phyloP scores from a whole-genome alignment of 2,113 vertebrate genomes.

The Oryctolagus cuniculus region DNA sequence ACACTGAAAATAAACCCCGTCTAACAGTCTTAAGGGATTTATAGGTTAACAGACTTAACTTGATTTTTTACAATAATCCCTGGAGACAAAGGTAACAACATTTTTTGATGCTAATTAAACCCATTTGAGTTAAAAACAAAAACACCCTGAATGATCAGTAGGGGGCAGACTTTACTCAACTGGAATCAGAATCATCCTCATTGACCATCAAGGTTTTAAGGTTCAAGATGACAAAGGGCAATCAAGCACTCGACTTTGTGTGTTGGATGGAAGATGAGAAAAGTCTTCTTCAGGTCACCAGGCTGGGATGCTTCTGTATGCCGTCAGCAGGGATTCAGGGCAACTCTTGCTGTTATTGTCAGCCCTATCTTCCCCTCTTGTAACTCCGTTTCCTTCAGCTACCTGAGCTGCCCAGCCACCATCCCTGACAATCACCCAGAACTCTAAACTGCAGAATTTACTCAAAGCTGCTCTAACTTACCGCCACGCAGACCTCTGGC shows the following conservation, averaged over 20 bases:
- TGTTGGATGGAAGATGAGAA: background rate
- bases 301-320: background rate
- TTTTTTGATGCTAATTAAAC: background rate
- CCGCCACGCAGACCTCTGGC: background rate
- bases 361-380: background rate
- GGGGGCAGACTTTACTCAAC: slow-evolving; percentile 66
- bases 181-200: slow-evolving; percentile 28
- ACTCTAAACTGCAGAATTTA: background rate
- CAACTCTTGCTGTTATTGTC: background rate
- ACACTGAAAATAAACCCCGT: background rate
- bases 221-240: background rate
- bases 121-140: background rate
- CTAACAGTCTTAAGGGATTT: background rate
- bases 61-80: background rate
- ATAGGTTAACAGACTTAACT: background rate
- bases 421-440: background rate
- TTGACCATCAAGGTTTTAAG: background rate
- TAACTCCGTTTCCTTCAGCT: background rate
- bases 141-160: slow-evolving; percentile 41
- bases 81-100: background rate
- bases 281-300: background rate
- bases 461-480: background rate
- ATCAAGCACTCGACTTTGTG: slow-evolving; percentile 27
- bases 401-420: background rate
- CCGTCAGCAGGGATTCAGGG: background rate